Evolutionary conservation across 2,797 vertebrate genomes (phyloP).

Genomic region (Sylvilagus floridanus): DNA sequence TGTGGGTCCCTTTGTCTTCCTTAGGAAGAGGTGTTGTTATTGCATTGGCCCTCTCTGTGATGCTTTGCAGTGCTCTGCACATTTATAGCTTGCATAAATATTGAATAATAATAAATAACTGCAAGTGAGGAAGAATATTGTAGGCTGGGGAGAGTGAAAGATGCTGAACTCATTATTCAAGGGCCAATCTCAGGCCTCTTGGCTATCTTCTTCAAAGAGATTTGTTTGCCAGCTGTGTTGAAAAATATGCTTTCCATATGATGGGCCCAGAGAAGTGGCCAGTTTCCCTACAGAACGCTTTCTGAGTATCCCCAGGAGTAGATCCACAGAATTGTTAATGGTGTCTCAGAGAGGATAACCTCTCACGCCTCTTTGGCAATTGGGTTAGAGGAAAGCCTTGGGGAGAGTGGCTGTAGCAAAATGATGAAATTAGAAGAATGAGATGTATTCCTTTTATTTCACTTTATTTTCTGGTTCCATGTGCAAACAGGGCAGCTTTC

Average conservation of each 20-base stretch:
- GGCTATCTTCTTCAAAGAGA: slow-evolving; percentile 82
- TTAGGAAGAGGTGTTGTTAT: slow-evolving; percentile 59
- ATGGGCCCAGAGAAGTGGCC: slow-evolving; percentile 78
- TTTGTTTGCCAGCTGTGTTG: slow-evolving; percentile 84
- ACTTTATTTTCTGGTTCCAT: slow-evolving; percentile 66
- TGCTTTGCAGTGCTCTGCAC: slow-evolving; percentile 71
- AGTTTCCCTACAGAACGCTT: slow-evolving; percentile 75
- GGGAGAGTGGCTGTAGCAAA: slow-evolving; percentile 56
- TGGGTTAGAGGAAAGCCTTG: slow-evolving; percentile 25
- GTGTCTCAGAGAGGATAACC: slow-evolving; percentile 75
- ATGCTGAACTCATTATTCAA: slow-evolving; percentile 79
- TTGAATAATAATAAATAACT: slow-evolving; percentile 84
- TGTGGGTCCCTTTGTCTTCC: slow-evolving; percentile 26
- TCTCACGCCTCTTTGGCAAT: slow-evolving; percentile 71
- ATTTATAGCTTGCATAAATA: slow-evolving; percentile 80
- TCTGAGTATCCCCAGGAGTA: slow-evolving; percentile 67
- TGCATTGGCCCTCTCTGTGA: slow-evolving; percentile 64
- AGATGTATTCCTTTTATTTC: slow-evolving; percentile 74
- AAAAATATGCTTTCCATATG: slow-evolving; percentile 85
- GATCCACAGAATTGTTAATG: slow-evolving; percentile 61
- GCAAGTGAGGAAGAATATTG: slow-evolving; percentile 79
- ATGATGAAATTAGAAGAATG: slow-evolving; percentile 75
- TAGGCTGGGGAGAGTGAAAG: slow-evolving; percentile 79
- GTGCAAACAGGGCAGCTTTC: slow-evolving; percentile 74
- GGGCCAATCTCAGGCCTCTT: slow-evolving; percentile 76